Conservation (phyloP, 2,113 vertebrate species). For the Limnothrissa miodon region DNA sequence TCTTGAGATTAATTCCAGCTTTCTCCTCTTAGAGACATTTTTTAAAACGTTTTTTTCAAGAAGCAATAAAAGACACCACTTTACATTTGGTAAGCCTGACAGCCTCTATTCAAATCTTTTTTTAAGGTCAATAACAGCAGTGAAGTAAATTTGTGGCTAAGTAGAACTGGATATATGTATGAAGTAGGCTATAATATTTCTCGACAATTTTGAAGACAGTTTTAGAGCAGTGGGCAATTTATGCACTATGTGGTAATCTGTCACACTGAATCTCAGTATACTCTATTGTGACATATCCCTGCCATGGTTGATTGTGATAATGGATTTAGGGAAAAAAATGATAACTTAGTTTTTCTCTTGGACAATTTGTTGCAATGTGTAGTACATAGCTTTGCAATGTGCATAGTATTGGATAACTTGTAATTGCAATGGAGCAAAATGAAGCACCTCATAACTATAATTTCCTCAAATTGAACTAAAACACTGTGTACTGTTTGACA, state of each 20-base stretch:
- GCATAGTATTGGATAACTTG: background rate
- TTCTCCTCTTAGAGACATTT: too few relatives aligned
- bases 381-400: background rate
- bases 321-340: conserved; percentile 23
- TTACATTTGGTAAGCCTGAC: too few relatives aligned
- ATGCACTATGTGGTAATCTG: conserved; percentile 36
- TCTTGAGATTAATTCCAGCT: too few relatives aligned
- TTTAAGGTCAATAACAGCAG: background rate
- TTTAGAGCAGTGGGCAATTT: conserved; percentile 30
- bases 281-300: conserved; percentile 44
- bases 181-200: too few relatives aligned
- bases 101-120: background rate
- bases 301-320: conserved; percentile 48
- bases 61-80: too few relatives aligned
- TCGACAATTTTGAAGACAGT: conserved; percentile 29
- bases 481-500: too few relatives aligned
- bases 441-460: background rate
- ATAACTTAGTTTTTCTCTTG: background rate
- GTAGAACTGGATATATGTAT: background rate
- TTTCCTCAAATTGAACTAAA: too few relatives aligned
- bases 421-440: background rate
- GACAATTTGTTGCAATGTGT: background rate
- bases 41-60: too few relatives aligned
- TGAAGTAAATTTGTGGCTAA: background rate
- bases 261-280: conserved; percentile 45